Conservation (phyloP, 2,797 vertebrate species). For the Hemitrygon akajei region DNA sequence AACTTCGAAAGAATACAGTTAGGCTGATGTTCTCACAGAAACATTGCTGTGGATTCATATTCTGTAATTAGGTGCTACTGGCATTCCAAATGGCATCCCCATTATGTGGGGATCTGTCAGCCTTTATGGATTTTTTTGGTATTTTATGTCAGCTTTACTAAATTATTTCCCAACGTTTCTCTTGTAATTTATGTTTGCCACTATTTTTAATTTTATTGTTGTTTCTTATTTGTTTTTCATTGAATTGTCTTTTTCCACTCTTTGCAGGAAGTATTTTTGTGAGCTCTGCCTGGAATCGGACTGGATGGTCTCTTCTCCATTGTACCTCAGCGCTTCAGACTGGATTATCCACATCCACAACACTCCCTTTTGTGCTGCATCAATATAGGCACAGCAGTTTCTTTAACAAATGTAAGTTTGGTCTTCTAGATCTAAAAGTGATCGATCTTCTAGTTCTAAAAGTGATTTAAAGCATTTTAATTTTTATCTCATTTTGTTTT, state of each 20-base stretch:
- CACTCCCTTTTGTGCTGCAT: constrained; percentile 38
- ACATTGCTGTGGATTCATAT: no score
- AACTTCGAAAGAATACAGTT: no score
- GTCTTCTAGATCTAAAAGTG: not conserved
- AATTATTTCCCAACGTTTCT: no score
- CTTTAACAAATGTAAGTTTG: constrained; percentile 52
- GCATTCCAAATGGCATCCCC: no score
- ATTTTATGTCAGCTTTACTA: no score
- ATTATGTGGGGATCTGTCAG: no score
- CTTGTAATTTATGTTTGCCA: no score
- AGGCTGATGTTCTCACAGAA: no score
- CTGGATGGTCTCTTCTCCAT: constrained; percentile 4
- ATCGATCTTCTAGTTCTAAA: not conserved
- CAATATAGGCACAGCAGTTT: constrained; percentile 50
- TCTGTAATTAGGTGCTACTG: no score
- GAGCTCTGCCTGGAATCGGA: constrained; percentile 35
- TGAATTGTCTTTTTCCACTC: not conserved
- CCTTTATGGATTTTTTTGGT: no score
- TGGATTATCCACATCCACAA: constrained; percentile 40
- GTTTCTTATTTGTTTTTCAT: not conserved
- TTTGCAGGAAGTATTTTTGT: constrained; percentile 42
- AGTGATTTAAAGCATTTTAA: not conserved
- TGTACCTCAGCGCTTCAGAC: constrained; percentile 38
- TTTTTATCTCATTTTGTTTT: not conserved
- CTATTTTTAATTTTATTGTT: not conserved